phyloP scores from a whole-genome alignment of 1,140 invertebrate genomes.

The Melanaphis sacchari region DNA sequence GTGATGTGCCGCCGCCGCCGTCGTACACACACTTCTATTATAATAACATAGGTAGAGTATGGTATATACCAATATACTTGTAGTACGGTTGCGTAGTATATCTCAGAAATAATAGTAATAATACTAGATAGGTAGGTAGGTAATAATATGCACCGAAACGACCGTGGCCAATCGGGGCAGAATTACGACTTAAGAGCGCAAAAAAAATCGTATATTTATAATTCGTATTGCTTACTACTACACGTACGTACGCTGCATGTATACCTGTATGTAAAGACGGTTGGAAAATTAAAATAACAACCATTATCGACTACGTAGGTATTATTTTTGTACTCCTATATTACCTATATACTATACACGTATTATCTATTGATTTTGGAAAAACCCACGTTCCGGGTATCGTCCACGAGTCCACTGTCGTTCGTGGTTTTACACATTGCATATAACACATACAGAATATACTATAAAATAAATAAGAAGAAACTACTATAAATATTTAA shows the following conservation, averaged over 20 bases:
- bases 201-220: not conserved
- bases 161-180: not conserved
- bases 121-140: not conserved
- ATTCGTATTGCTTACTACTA: not conserved
- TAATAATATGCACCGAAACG: not conserved
- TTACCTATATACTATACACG: too few relatives aligned
- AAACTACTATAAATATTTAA: too few relatives aligned
- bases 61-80: not conserved
- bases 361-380: not conserved
- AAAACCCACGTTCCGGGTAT: not conserved
- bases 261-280: not conserved
- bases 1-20: constrained; percentile 32
- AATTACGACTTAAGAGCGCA: not conserved
- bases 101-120: constrained; percentile 1
- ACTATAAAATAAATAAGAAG: too few relatives aligned
- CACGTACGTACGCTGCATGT: not conserved
- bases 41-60: not conserved
- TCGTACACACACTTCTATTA: not conserved
- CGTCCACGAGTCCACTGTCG: not conserved
- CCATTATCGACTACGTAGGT: not conserved
- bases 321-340: too few relatives aligned
- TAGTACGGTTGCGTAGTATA: not conserved
- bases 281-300: not conserved
- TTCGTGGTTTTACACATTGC: not conserved
- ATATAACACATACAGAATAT: too few relatives aligned